These are phyloP conservation scores for Orchesella flavescens DNA, from an alignment of 2,888 invertebrate genomes.

Conservation along the genomic window DNA sequence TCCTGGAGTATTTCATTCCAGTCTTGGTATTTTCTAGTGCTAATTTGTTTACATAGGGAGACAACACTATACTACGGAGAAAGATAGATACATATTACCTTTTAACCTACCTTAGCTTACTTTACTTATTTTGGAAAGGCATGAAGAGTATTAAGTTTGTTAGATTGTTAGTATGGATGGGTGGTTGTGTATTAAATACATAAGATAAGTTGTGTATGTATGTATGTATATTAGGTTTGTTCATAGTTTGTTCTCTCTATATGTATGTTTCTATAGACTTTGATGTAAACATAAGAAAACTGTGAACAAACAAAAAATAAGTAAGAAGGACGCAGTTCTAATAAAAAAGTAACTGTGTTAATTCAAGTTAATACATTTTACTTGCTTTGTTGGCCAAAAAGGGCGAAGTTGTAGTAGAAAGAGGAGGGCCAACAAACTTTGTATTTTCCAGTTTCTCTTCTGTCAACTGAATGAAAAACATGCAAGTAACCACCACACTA, in stretches of 20 bases:
- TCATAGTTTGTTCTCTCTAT: too few relatives aligned
- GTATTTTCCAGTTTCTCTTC: neutral
- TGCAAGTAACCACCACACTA: neutral
- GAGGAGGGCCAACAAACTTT: neutral
- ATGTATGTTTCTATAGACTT: neutral
- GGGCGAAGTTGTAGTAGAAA: too few relatives aligned
- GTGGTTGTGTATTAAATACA: too few relatives aligned
- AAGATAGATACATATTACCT: too few relatives aligned
- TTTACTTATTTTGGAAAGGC: too few relatives aligned
- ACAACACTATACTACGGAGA: neutral
- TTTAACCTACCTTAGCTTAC: too few relatives aligned
- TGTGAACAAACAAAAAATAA: neutral
- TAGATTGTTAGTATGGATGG: too few relatives aligned
- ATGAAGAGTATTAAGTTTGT: too few relatives aligned
- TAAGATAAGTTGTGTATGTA: too few relatives aligned
- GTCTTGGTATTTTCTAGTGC: conserved; percentile 24
- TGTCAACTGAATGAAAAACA: conserved; percentile 5
- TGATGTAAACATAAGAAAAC: conserved; percentile 19
- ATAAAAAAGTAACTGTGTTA: conserved; percentile 45
- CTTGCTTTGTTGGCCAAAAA: neutral
- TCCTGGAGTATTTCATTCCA: too few relatives aligned
- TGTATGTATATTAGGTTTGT: too few relatives aligned
- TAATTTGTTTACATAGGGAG: conserved; percentile 30
- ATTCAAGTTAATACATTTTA: conserved; percentile 35
- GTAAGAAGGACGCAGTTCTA: conserved; percentile 20